Percentiles rank a stretch among this genome's conserved stretches.
phyloP scores from a whole-genome alignment of 2,888 invertebrate species.

The Thereva nobilitata region DNA sequence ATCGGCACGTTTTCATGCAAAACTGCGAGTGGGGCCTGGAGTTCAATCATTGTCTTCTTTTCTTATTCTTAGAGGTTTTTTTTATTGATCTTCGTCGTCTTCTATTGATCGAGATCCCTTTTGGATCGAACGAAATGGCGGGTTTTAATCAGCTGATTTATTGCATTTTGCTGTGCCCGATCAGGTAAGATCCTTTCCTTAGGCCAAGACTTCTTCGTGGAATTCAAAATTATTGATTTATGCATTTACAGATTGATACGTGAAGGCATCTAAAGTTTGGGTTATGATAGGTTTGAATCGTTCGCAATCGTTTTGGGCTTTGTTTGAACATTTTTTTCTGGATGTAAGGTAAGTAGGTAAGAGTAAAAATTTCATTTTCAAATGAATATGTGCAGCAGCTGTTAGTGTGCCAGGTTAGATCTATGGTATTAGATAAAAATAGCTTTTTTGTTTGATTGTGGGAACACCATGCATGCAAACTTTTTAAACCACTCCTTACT shows the following conservation, averaged over 20 bases:
- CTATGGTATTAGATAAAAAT: no score
- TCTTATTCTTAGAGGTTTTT: background rate
- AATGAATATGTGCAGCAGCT: no score
- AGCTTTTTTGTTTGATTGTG: no score
- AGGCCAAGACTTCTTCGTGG: constrained; percentile 28
- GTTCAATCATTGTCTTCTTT: constrained; percentile 22
- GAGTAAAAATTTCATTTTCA: no score
- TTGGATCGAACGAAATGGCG: constrained; percentile 22
- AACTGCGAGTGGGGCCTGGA: constrained; percentile 14
- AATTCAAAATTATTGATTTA: constrained; percentile 43
- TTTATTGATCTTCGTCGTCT: background rate
- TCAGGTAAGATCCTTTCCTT: constrained; percentile 14
- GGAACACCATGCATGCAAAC: no score
- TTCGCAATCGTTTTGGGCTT: constrained; percentile 15
- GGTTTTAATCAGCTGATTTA: constrained; percentile 39
- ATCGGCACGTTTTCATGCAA: constrained; percentile 25
- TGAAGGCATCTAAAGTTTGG: constrained; percentile 35
- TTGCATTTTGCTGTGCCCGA: constrained; percentile 30
- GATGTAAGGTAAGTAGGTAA: background rate
- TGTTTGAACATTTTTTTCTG: constrained; percentile 2
- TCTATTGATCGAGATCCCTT: constrained; percentile 18
- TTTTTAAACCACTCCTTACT: no score
- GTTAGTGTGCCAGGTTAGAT: no score
- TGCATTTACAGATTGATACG: constrained; percentile 45
- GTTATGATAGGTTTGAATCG: constrained; percentile 3